Evolutionary conservation across 2,113 vertebrate species (phyloP).

Genomic region (Notarius quadriscutis): DNA sequence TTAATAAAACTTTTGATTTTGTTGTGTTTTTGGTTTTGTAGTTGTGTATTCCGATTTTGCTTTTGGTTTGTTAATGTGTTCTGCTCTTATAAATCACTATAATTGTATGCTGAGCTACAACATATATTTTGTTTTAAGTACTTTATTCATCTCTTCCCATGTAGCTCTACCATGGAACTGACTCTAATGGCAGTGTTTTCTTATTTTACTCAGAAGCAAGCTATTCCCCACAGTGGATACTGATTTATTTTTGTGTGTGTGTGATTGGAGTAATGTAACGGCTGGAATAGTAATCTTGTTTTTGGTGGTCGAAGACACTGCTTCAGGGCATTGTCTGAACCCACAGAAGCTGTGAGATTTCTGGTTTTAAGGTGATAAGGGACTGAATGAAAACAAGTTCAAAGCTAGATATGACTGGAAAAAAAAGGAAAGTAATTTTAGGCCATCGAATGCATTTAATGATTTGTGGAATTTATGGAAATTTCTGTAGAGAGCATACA

Average conservation of each 20-base stretch:
- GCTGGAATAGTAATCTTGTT: constrained; percentile 57
- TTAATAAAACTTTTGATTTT: not conserved
- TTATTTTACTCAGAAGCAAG: constrained; percentile 28
- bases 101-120: not conserved
- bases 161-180: not conserved
- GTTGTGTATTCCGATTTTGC: not conserved
- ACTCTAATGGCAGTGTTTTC: too few relatives aligned
- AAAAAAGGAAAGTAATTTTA: constrained; percentile 39
- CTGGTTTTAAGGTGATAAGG: constrained; percentile 56
- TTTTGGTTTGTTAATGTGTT: not conserved
- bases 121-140: not conserved
- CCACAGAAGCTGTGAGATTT: constrained; percentile 32
- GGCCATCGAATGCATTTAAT: constrained; percentile 35
- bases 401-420: constrained; percentile 46
- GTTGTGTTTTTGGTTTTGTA: not conserved
- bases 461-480: not conserved
- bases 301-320: constrained; percentile 40
- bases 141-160: not conserved
- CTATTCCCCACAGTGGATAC: constrained; percentile 47
- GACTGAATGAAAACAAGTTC: constrained; percentile 49
- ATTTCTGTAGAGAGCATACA: not conserved
- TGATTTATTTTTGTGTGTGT: constrained; percentile 48
- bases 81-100: not conserved
- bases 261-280: constrained; percentile 45
- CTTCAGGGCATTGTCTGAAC: constrained; percentile 53